These are phyloP conservation scores for Hoplostethus mediterraneus DNA, from an alignment of 2,797 vertebrate genomes.

Conservation along the genomic window DNA sequence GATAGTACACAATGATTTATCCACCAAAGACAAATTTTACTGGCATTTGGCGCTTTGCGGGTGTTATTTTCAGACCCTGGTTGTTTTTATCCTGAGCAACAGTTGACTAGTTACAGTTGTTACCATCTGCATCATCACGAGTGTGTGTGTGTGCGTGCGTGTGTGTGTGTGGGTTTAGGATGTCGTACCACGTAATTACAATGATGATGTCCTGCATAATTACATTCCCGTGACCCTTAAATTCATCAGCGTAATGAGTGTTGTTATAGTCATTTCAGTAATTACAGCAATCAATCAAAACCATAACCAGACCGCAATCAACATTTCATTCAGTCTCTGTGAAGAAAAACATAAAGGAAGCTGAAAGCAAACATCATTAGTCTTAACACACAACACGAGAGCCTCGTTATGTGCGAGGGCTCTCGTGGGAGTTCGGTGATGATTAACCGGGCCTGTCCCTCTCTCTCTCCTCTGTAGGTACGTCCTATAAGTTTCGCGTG, in stretches of 20 bases:
- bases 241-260: constrained; percentile 75
- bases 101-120: constrained; percentile 1
- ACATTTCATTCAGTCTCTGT: constrained; percentile 35
- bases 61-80: too few relatives aligned
- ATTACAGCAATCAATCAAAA: constrained; percentile 75
- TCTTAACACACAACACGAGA: constrained; percentile 25
- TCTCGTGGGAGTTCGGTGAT: constrained; percentile 19
- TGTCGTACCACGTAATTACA: constrained; percentile 59
- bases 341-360: constrained; percentile 60
- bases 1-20: too few relatives aligned
- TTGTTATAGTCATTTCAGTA: constrained; percentile 71
- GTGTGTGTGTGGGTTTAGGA: constrained; percentile 26
- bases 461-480: constrained; percentile 80
- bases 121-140: too few relatives aligned
- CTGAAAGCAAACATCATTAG: constrained; percentile 58
- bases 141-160: background rate
- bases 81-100: background rate
- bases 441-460: background rate
- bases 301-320: constrained; percentile 50
- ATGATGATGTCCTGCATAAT: constrained; percentile 64
- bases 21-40: too few relatives aligned
- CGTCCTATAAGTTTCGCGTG: constrained; percentile 96
- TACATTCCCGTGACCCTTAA: constrained; percentile 69
- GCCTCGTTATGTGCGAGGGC: constrained; percentile 15
- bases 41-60: too few relatives aligned